These are phyloP conservation scores for Liodrosophila aerea DNA, from an alignment of 2,888 invertebrate species.

Conservation along the genomic window DNA sequence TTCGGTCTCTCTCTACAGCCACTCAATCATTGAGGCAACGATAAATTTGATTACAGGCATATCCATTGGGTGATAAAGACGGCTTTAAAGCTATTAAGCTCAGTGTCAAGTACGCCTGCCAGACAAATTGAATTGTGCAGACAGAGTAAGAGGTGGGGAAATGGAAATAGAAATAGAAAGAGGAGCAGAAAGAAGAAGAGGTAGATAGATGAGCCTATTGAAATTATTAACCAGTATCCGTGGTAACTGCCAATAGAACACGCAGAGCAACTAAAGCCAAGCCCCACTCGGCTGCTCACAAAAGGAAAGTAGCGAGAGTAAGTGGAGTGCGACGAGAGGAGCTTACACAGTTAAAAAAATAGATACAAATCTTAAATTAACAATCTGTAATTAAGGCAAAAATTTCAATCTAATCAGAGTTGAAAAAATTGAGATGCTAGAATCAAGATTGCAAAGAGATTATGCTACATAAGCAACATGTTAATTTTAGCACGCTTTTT, in stretches of 20 bases:
- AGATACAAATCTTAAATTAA: too few relatives aligned
- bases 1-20: not conserved
- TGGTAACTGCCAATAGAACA: not conserved
- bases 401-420: too few relatives aligned
- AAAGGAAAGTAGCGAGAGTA: not conserved
- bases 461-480: too few relatives aligned
- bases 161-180: not conserved
- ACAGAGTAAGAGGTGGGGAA: not conserved
- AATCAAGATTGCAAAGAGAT: too few relatives aligned
- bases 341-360: not conserved
- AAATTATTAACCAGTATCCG: conserved; percentile 4
- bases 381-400: too few relatives aligned
- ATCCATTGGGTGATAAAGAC: conserved; percentile 7
- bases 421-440: too few relatives aligned
- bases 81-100: conserved; percentile 18
- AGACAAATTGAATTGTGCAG: conserved; percentile 28
- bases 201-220: conserved; percentile 10
- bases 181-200: not conserved
- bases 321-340: not conserved
- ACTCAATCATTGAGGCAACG: conserved; percentile 18
- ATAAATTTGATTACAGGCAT: conserved; percentile 36
- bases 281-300: not conserved
- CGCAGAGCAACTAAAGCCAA: not conserved
- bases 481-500: too few relatives aligned
- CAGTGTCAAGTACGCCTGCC: conserved; percentile 14